Base-by-base conservation (phyloP, 1,140 invertebrate genomes). In the Halictus rubicundus region DNA sequence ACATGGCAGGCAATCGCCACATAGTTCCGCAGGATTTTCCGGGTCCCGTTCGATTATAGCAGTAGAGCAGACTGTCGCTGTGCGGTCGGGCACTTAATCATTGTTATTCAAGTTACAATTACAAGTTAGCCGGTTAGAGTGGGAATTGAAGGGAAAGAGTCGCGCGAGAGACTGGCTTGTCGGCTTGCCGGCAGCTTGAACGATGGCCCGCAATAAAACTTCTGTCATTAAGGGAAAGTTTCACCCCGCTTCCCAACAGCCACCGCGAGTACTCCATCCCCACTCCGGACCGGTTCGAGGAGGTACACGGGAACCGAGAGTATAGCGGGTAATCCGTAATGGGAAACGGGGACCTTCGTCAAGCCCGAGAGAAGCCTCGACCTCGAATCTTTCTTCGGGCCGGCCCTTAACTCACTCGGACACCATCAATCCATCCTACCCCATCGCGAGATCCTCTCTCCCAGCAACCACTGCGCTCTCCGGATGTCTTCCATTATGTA, bases 151-250 rank as follows among this genome's bases (percentile, higher is more conserved):
- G 75, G 70, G 75, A 32, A 63, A 12, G 25, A 14, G 12, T 4
- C 19, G 60, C 25, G 46, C 32, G 68, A 25, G 46, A 52, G 25
- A 46, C 19, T 65, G 69, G 63, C 65, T 80, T 63, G 70, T 77
- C 66, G 78, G 23, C 73, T 73, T 19, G 79, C 78, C 69, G 84
- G 75, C 76, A 81, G 71, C n/a, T 85, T 85, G 80, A 86, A 85
- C 80, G 83, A 86, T 86, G 84, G 81, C 84, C 74, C 39, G 84
- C 81, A 81, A 87, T 87, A 87, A 87, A 87, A 87, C 85, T 87
- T 87, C 37, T 69, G 85, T 87, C 85, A 84, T 87, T 87, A 87
- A 86, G 73, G 74, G 77, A 86, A 87, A 87, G 81, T 87, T 87
- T 86, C 70, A 80, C 69, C 73, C 2, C 10, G 10, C 42, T 1